phyloP scores from a whole-genome alignment of 37 sponge, comb jelly and placozoan species.

The Tethya wilhelma region DNA sequence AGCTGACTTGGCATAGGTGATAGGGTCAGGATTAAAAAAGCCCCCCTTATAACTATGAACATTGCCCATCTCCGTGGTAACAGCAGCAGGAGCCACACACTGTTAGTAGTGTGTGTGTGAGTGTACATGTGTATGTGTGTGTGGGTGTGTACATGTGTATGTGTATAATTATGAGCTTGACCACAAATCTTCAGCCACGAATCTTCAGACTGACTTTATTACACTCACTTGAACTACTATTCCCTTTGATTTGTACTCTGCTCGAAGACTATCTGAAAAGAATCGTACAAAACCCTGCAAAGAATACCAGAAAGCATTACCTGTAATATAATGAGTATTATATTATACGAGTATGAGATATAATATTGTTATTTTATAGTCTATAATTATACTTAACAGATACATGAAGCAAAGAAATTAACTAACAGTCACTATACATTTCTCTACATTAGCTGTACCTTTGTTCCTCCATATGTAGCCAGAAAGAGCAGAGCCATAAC shows the following conservation, averaged over 20 bases:
- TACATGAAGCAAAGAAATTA: not conserved
- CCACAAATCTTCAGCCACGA: too few relatives aligned
- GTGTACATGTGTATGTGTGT: too few relatives aligned
- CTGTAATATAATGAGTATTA: not conserved
- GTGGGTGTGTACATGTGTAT: too few relatives aligned
- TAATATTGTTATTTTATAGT: not conserved
- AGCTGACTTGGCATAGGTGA: conserved; percentile 31
- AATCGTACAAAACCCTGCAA: not conserved
- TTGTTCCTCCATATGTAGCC: not conserved
- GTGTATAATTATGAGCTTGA: too few relatives aligned
- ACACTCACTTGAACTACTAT: not conserved
- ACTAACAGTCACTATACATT: too few relatives aligned
- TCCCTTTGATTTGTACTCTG: not conserved
- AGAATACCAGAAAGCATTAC: too few relatives aligned
- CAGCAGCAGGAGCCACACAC: conserved; percentile 25
- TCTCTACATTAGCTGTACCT: too few relatives aligned
- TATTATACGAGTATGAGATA: not conserved
- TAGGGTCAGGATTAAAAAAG: conserved; percentile 39
- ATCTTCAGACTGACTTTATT: too few relatives aligned
- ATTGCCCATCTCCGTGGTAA: conserved; percentile 45
- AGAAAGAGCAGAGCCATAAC: not conserved
- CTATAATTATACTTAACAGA: not conserved
- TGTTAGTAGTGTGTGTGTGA: too few relatives aligned
- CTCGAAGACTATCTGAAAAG: not conserved
- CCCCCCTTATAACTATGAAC: conserved; percentile 1